phyloP scores from a whole-genome alignment of 37 sponge, comb jelly and placozoan species.

The Chondrosia reniformis region DNA sequence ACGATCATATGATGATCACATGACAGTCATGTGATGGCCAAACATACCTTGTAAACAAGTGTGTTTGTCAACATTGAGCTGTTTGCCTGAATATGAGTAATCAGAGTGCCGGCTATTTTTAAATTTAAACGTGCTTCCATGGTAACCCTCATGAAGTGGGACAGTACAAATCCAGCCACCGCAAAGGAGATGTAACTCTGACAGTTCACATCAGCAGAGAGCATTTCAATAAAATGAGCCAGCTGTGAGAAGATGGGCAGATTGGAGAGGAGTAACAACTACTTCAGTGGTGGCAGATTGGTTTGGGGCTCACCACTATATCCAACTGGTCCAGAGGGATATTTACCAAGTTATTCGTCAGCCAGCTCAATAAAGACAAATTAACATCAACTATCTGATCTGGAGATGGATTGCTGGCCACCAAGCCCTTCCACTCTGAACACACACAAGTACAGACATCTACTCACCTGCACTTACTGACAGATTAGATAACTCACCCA shows the following conservation, averaged over 20 bases:
- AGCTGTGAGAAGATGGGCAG: background rate
- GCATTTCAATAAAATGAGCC: background rate
- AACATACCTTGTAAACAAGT: no score
- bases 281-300: background rate
- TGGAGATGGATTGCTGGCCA: background rate
- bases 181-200: background rate
- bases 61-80: background rate
- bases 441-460: background rate
- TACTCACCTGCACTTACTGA: conserved; percentile 13
- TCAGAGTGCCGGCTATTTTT: conserved; percentile 3
- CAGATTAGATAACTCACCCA: no score
- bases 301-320: background rate
- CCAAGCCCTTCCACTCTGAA: background rate
- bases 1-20: no score
- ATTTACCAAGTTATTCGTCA: background rate
- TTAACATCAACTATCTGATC: conserved; percentile 1
- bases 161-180: background rate
- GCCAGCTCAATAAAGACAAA: conserved; percentile 1
- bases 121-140: no score
- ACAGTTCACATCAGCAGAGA: background rate
- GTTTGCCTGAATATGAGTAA: background rate
- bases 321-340: background rate
- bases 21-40: no score
- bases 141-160: conserved; percentile 18
- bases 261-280: background rate